Evolutionary conservation across 2,113 vertebrate genomes (phyloP).

Genomic region (Aix galericulata): DNA sequence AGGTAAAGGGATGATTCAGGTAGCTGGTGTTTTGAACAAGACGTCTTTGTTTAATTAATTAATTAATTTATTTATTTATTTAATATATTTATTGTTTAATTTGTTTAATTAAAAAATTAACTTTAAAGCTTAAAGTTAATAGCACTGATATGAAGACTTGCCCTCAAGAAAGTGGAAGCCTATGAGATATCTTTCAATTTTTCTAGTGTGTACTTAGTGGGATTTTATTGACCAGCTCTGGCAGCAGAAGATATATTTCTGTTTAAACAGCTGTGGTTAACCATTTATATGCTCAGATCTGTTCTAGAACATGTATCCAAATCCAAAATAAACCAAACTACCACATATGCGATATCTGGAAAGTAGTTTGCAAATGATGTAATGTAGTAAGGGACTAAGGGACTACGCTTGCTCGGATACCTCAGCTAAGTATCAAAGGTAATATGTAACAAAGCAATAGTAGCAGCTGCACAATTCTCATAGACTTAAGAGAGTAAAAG

Average conservation of each 20-base stretch:
- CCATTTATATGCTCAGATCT: background rate
- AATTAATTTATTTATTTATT: no score
- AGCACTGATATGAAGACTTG: background rate
- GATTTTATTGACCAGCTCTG: background rate
- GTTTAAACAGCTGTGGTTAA: background rate
- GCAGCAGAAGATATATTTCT: background rate
- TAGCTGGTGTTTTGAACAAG: background rate
- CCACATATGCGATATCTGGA: background rate
- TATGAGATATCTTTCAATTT: background rate
- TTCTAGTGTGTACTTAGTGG: background rate
- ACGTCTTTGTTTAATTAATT: no score
- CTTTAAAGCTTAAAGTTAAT: background rate
- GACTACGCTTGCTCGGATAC: no score
- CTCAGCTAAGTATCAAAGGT: background rate
- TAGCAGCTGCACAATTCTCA: background rate
- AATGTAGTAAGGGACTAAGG: background rate
- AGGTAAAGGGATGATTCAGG: constrained; percentile 48
- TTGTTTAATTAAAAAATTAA: no score
- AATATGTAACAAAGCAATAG: background rate
- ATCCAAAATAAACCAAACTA: background rate
- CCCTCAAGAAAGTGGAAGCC: background rate
- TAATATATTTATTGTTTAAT: no score
- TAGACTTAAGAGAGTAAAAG: background rate
- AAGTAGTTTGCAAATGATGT: background rate
- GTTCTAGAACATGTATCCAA: background rate